Evolutionary conservation across 2,888 invertebrate species (phyloP), one percentile per base, ranked within the genome.

Genomic region (Melinaea marsaeus): DNA sequence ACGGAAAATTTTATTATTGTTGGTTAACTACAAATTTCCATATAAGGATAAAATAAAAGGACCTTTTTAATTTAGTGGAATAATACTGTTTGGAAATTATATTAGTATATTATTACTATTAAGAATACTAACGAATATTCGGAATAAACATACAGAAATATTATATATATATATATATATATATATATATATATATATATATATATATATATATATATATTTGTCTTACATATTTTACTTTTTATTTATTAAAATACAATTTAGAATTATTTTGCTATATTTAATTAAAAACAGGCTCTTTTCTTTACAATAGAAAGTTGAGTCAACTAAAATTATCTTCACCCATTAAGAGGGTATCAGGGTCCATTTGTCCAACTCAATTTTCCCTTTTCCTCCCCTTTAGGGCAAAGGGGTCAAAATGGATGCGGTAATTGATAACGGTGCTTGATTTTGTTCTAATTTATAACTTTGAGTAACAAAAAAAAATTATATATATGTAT

Each of bases 351-450:
- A 70, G 63, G 67, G 69, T 74, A 72, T 63, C 72, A 67, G 11
- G 51, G 69, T 74, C 73, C 78, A 78, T 80, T 81, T 81, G 78
- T 80, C 80, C 78, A 78, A 74, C 72, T 77, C 79, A 77, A 81
- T 83, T 79, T 79, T 47, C 51, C 63, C 45, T 58, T 57, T 51
- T 37, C 79, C 72, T 71, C 70, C 58, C 71, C 67, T 78, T 60
- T 58, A 67, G 68, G 66, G 58, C 64, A 51, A 64, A 61, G 48
- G 68, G 67, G 67, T 62, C 64, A 62, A 71, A 74, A 75, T 74
- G 70, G 72, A 68, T 68, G 66, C 64, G 62, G 64, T 74, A 72
- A 78, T 79, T 73, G 75, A 76, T 76, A 73, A 67, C 67, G 64
- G 66, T 68, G 62, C 65, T 67, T 58, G 62, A 61, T 56, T 61